Conservation (phyloP, 2,888 invertebrate species). For the Apocheima hispidaria region DNA sequence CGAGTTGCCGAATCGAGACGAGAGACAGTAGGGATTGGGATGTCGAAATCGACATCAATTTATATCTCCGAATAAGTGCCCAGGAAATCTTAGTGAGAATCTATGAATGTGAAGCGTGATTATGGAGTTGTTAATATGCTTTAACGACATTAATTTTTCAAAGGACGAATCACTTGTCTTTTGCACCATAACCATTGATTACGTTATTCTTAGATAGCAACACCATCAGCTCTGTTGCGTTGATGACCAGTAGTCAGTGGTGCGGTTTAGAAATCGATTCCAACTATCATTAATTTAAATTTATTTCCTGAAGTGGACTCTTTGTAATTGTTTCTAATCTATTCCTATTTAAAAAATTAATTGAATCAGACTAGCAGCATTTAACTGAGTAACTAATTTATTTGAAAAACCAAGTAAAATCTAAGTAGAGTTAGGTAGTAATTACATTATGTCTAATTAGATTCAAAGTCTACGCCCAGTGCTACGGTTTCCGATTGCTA, state of each 20-base stretch:
- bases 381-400: slow-evolving; percentile 14
- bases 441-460: slow-evolving; percentile 24
- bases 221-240: slow-evolving; percentile 58
- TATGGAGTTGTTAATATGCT: too few species aligned
- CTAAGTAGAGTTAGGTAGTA: slow-evolving; percentile 10
- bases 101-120: too few species aligned
- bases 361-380: slow-evolving; percentile 44
- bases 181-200: slow-evolving; percentile 52
- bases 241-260: slow-evolving; percentile 64
- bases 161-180: slow-evolving; percentile 34
- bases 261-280: slow-evolving; percentile 78
- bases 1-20: too few species aligned
- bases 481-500: slow-evolving; percentile 37
- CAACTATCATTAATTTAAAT: slow-evolving; percentile 66
- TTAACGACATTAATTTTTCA: too few species aligned
- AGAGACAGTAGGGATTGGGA: too few species aligned
- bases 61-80: too few species aligned
- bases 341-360: slow-evolving; percentile 1
- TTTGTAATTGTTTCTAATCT: slow-evolving; percentile 56
- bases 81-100: too few species aligned
- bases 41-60: too few species aligned
- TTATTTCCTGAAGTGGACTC: slow-evolving; percentile 66
- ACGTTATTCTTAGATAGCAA: slow-evolving; percentile 61
- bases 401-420: neutral
- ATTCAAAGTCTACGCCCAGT: slow-evolving; percentile 15